phyloP scores from a whole-genome alignment of 2,113 vertebrate species.

The Cynocephalus volans region DNA sequence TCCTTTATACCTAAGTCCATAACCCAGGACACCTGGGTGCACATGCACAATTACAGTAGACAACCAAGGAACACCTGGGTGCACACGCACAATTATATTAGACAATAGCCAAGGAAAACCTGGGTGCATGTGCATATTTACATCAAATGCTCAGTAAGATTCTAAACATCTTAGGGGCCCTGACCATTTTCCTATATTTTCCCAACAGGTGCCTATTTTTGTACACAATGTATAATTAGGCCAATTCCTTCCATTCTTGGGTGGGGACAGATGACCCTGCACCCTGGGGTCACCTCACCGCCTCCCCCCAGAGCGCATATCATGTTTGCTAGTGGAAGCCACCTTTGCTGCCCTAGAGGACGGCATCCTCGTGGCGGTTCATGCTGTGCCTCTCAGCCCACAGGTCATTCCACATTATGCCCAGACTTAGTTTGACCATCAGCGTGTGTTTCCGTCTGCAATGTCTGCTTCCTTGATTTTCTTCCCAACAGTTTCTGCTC shows the following conservation, averaged over 20 bases:
- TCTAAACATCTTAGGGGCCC: no score
- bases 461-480: neutral
- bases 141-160: no score
- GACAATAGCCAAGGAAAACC: no score
- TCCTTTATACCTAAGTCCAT: no score
- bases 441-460: neutral
- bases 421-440: neutral
- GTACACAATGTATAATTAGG: neutral
- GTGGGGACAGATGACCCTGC: neutral
- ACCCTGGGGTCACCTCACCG: neutral
- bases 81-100: no score
- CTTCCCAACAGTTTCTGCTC: neutral
- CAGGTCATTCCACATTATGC: rapidly evolving
- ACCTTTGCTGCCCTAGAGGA: neutral
- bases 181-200: no score
- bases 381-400: neutral
- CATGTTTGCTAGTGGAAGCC: neutral
- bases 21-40: no score
- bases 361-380: neutral
- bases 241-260: neutral
- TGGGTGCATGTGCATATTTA: no score
- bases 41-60: no score
- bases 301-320: no score
- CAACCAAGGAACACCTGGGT: no score
- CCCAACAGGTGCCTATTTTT: neutral